phyloP scores from a whole-genome alignment of 2,113 vertebrate species.

The Antechinus stuartii region DNA sequence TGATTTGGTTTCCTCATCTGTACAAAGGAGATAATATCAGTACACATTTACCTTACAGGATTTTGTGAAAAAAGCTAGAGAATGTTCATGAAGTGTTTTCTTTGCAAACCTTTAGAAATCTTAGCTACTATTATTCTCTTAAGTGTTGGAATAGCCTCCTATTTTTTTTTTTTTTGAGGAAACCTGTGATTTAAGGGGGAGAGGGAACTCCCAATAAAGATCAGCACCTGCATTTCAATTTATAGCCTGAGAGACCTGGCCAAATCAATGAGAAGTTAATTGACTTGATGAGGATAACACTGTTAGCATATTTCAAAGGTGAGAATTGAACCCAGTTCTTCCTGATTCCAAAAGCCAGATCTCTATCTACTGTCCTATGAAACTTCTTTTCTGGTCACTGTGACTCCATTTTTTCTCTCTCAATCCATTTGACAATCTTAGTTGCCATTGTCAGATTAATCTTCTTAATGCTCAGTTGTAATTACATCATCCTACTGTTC shows the following conservation, averaged over 20 bases:
- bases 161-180: neutral
- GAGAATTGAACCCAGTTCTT: neutral
- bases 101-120: neutral
- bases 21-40: neutral
- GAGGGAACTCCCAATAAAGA: neutral
- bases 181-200: neutral
- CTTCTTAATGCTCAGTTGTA: neutral
- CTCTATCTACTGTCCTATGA: neutral
- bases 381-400: neutral
- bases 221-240: neutral
- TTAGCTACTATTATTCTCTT: neutral
- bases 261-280: neutral
- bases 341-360: neutral
- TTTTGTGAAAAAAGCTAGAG: neutral
- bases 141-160: neutral
- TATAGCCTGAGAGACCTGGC: neutral
- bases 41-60: neutral
- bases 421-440: neutral
- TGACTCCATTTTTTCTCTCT: neutral
- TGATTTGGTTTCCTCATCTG: neutral
- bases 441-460: neutral
- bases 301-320: neutral
- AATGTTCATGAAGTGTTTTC: neutral
- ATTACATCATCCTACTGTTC: neutral
- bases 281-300: neutral